Percentiles rank a stretch among this genome's conserved stretches.
Evolutionary conservation across 1,140 invertebrate genomes (phyloP).

Genomic region (Hormaphis cornu): DNA sequence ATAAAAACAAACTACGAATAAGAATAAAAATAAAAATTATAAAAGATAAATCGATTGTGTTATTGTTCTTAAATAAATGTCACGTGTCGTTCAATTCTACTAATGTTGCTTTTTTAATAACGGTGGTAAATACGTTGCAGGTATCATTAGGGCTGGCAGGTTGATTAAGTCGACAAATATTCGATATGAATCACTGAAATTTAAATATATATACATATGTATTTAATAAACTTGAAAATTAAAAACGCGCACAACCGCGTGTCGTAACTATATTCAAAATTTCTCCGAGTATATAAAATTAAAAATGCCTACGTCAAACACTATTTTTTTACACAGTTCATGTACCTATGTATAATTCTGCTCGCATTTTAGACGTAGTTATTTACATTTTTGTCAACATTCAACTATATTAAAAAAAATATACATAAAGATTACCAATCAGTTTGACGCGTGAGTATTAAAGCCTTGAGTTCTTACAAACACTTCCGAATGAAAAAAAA

Average conservation of each 20-base stretch:
- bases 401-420: too few species aligned
- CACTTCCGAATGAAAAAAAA: background rate
- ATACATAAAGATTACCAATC: too few species aligned
- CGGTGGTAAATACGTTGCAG: constrained; percentile 79
- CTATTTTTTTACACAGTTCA: too few species aligned
- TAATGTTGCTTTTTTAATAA: constrained; percentile 50
- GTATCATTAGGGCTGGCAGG: constrained; percentile 89
- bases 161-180: constrained; percentile 98
- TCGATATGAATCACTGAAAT: constrained; percentile 90
- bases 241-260: background rate
- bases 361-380: too few species aligned
- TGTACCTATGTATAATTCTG: too few species aligned
- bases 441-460: background rate
- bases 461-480: constrained; percentile 33
- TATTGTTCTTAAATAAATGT: background rate
- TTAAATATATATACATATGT: constrained; percentile 25
- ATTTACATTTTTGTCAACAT: too few species aligned
- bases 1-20: too few species aligned
- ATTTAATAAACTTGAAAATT: constrained; percentile 7
- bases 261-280: too few species aligned
- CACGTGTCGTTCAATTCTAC: background rate
- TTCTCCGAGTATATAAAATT: too few species aligned
- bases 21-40: background rate
- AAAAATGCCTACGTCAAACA: too few species aligned
- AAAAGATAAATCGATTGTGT: too few species aligned